Evolutionary conservation across 2,888 invertebrate species (phyloP), one percentile per base, ranked within the genome.

Genomic region (Hirtodrosophila cameraria): DNA sequence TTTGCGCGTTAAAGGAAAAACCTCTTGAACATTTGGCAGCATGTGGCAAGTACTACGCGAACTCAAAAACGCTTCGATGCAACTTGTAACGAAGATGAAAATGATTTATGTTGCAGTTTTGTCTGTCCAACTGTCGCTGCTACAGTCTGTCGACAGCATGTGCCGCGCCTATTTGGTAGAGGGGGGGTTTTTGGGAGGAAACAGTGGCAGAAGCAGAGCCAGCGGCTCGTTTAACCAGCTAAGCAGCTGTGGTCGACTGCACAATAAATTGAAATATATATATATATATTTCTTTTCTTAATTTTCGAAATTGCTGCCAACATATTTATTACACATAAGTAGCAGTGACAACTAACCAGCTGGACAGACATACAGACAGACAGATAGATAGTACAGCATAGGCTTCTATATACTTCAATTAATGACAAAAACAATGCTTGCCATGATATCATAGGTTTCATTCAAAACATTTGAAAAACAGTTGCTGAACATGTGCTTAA

Each of bases 21-120:
- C 52, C 71, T 52, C 66, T 57, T 60, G n/a, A 76, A 61, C 80
- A 86, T 80, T 84, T 84, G 86, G 86, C 80, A 81, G 80, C 86
- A 86, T 86, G 86, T 86, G 78, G 86, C 85, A 80, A 80, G 86
- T 84, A 83, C 73, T 84, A 83, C 73, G 81, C 77, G 81, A 62
- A 67, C 79, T 70, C 57, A 48, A 68, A 48, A 68, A 76, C 77
- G 86, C 77, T 61, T 53, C 73, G 73, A 45, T 79, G 79, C 86
- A 79, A 86, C 79, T 83, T 83, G 76, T 68, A 75, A 55, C 86
- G 80, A 64, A 75, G 60, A 71, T 83, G 80, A 83, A 86, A 80
- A 79, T 79, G 79, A 79, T 79, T 79, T 79, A 79, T 79, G 81
- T 57, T 65, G 76, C 83, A 79, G 63, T 61, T 43, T 41, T 42